A percentile compares a stretch with the other conserved stretches of the same genome.
phyloP scores from a whole-genome alignment of 2,113 vertebrate species.

The Lycocorax pyrrhopterus region DNA sequence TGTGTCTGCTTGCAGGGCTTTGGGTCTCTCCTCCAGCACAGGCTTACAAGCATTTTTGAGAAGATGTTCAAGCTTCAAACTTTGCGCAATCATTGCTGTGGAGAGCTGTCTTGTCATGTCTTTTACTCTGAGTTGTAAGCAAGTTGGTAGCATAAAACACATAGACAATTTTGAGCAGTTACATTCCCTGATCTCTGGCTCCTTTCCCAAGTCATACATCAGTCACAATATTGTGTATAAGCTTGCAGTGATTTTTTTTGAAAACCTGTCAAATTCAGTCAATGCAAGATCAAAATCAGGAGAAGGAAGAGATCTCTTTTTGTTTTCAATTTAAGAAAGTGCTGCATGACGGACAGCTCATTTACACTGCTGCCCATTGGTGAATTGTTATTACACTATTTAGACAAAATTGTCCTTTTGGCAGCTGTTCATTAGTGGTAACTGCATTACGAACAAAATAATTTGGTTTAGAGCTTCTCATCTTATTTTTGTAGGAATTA shows the following conservation, averaged over 20 bases:
- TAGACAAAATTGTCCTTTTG: slow-evolving; percentile 28
- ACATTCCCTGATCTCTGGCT: neutral
- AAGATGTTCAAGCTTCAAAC: neutral
- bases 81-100: neutral
- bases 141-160: neutral
- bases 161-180: neutral
- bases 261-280: neutral
- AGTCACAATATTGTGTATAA: neutral
- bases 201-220: neutral
- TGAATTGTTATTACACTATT: neutral
- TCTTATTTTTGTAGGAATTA: neutral
- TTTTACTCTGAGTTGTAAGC: neutral
- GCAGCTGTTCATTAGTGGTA: slow-evolving; percentile 5
- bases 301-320: neutral
- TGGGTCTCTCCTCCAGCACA: neutral
- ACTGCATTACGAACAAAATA: neutral
- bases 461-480: neutral
- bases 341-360: neutral
- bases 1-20: neutral
- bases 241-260: neutral
- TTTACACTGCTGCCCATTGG: neutral
- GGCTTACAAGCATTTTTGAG: neutral
- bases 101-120: neutral
- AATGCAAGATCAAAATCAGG: neutral
- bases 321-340: neutral